phyloP scores from a whole-genome alignment of 2,888 invertebrate species.

The Tiliacea citrago region DNA sequence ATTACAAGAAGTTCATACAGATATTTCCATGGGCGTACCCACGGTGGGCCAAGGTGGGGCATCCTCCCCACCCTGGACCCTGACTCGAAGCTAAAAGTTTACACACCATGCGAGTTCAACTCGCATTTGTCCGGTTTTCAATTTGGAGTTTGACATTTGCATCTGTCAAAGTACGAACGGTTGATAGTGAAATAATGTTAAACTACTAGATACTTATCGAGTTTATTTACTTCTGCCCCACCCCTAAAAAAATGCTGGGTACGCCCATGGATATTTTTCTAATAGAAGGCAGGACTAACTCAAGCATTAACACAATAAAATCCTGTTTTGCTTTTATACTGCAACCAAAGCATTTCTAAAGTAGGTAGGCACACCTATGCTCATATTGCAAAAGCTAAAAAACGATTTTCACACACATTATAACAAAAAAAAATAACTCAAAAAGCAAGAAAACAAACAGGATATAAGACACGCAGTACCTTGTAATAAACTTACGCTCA shows the following conservation, averaged over 20 bases:
- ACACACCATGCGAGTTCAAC: no score
- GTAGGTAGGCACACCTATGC: conserved; percentile 4
- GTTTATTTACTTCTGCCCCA: no score
- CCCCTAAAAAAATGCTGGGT: no score
- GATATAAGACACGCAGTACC: conserved; percentile 34
- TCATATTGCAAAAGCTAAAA: conserved; percentile 13
- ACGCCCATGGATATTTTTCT: background rate
- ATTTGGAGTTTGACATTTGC: no score
- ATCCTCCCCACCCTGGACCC: no score
- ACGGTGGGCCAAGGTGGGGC: no score
- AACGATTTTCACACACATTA: background rate
- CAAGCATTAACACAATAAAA: conserved; percentile 2
- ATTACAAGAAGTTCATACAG: conserved; percentile 19
- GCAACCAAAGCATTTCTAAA: conserved; percentile 53
- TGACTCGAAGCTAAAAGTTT: no score
- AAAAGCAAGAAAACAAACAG: conserved; percentile 35
- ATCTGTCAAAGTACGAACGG: no score
- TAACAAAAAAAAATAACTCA: background rate
- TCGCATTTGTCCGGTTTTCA: no score
- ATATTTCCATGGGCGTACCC: no score
- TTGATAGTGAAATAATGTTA: no score
- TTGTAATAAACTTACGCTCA: conserved; percentile 82
- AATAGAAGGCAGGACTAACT: background rate
- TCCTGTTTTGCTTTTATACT: conserved; percentile 12
- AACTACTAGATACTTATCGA: no score